Evolutionary conservation across 2,888 invertebrate species (phyloP), one percentile per base, ranked within the genome.

Genomic region (Nemotelus nigrinus): DNA sequence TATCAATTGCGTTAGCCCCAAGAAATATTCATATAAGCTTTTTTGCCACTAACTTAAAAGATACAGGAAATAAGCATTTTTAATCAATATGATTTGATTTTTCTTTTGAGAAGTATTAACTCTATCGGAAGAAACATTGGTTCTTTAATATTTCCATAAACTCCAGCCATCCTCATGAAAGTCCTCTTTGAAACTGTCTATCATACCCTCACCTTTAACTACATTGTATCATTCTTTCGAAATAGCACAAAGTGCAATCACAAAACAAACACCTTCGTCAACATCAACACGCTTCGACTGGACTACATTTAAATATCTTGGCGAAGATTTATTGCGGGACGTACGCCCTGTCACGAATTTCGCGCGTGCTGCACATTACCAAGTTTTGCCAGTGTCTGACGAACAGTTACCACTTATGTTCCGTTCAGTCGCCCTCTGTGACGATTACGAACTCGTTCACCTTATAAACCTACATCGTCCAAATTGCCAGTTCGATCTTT

Each of bases 301-400:
- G 81, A 82, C 82, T 80, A 81, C 80, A 82, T 82, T 82, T 81
- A 82, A 82, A 81, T 82, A 82, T 82, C 81, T 80, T 72, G 74
- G 80, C 79, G 77, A 80, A 81, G 82, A 82, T 82, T 82, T 82
- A 82, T 82, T 82, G 82, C 80, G 77, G 81, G 81, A 81, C 82
- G 81, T 82, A 82, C 82, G 82, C 82, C 82, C 81, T 82, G 82
- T 82, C 82, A 82, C 82, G 82, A 82, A 82, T 82, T 82, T 82
- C 82, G 82, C 82, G 82, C 82, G 82, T 82, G 82, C 82, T 82
- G 82, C 80, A 82, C 82, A 82, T 82, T 82, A 79, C 80, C 78
- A 79, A 77, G 78, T 79, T 25, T 79, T 75, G 67, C 77, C 72
- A 75, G 77, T 77, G 79, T 79, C 25, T 25, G 25, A 25, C 65